phyloP scores from a whole-genome alignment of 1,140 invertebrate species.

The Drosophila grimshawi region DNA sequence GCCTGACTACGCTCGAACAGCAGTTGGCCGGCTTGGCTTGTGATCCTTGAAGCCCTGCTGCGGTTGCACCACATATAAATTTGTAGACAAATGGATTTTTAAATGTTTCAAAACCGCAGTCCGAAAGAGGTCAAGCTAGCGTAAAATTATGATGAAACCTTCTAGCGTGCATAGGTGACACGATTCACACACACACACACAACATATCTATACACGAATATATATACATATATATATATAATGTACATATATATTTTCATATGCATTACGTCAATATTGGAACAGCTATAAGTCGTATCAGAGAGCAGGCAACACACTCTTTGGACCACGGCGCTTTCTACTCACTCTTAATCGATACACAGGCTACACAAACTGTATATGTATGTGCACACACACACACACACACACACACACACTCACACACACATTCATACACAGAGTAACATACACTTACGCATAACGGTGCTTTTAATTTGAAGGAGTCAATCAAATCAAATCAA shows the following conservation, averaged over 20 bases:
- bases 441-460: slow-evolving; percentile 56
- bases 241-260: no score
- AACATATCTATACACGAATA: no score
- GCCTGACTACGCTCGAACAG: slow-evolving; percentile 16
- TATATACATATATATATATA: no score
- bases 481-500: slow-evolving; percentile 50
- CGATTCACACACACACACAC: neutral
- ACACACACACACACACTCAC: no score
- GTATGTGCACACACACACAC: no score
- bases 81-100: slow-evolving; percentile 70
- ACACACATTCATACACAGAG: neutral
- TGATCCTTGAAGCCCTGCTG: slow-evolving; percentile 42
- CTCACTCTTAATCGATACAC: neutral
- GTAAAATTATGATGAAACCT: slow-evolving; percentile 55
- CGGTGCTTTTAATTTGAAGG: slow-evolving; percentile 71
- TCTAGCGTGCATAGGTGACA: slow-evolving; percentile 51
- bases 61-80: slow-evolving; percentile 23
- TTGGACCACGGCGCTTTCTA: neutral
- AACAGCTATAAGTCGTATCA: no score
- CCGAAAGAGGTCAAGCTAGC: slow-evolving; percentile 31
- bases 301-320: neutral
- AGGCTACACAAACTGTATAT: no score
- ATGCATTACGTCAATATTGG: neutral
- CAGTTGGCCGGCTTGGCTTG: slow-evolving; percentile 50
- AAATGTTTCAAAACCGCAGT: slow-evolving; percentile 63